Evolutionary conservation across 2,113 vertebrate genomes (phyloP), one percentile per base, ranked within the genome.

Genomic region (Spheniscus mendiculus): DNA sequence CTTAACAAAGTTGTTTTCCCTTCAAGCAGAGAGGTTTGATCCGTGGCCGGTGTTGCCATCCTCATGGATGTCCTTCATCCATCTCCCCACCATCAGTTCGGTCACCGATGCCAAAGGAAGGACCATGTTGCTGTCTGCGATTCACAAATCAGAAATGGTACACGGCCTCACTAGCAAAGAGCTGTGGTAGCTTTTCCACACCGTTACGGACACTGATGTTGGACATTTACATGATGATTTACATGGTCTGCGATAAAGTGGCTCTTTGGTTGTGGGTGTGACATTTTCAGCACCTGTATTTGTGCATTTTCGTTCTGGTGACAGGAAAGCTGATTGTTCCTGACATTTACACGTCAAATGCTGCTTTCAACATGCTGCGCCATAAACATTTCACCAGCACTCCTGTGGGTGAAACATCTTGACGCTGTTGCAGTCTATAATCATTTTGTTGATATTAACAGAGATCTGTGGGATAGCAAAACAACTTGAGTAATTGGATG

Each of bases 391-490:
- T 81, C 66, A 55, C 71, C 72, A 36, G 61, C 44, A 12, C 71
- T 98, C 63, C 87, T 94, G 94, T 72, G 80, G 87, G 55, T 93
- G 77, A 97, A 91, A 44, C 79, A 97, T 95, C 94, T 93, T 92
- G 92, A 94, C 3, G 66, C 65, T 83, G 49, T 82, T 78, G 84
- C 65, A 94, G 94, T 56, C 93, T 87, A 15, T 93, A 97, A 97
- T 96, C 86, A 97, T 96, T 96, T 62, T 95, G 91, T 90, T 96
- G 92, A 95, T 89, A 91, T 95, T 97, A 97, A 94, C 45, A 34
- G 83, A 88, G 91, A 96, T 87, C 70, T 72, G 74, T 50, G 74
- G 59, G 74, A 70, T 11, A 87, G 77, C 50, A 93, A 97, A 96
- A 95, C 69, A 93, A 94, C 87, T 61, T 89, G 80, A 83, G 73